Base-by-base conservation (phyloP, 1,140 invertebrate genomes). In the Belonocnema kinseyi region DNA sequence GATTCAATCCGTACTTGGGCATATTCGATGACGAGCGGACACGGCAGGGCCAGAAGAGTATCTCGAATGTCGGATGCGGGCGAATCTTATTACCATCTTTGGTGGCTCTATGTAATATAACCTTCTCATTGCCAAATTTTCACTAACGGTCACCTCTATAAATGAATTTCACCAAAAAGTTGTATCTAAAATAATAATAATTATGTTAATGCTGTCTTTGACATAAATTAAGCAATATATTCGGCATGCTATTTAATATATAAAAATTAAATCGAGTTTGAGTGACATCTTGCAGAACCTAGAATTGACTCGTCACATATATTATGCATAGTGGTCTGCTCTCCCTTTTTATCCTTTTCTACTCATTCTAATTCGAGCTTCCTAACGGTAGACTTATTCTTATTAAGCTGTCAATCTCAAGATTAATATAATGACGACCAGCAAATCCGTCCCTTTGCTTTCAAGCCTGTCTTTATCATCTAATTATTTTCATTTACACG, bases 61-160 rank as follows among this genome's bases (percentile, higher is more conserved):
- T 85, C 80, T 86, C 82, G 77, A 73, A 82, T 86, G 82, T 86
- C 82, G 78, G 80, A 86, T 86, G 85, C 85, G 85, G 61, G 61
- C 61, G 61, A 66, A 66, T 66, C 61, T 66, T 66, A 66, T 66
- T 66, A 66, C 61, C 26, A 66, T 66, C 61, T 40, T 40, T 66
- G 26, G 33, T 66, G 14, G 26, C 26, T 66, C 61, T 16, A 40
- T 66, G 61, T 66, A 66, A 66, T 66, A 40, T 66, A 66, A 66
- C 26, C 61, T 66, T 66, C n/a, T 66, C 26, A 66, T 66, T 66
- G 61, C 61, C 61, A 40, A 66, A 66, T 16, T n/a, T 66, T 14
- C 12, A n/a, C 33, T 33, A 33, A 5, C 26, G 26, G 26, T 33
- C 26, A 33, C 26, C 26, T 33, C 26, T 33, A 33, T 33, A 33